Evolutionary conservation across 2,113 vertebrate species (phyloP), one percentile per base, ranked within the genome.

Genomic region (Sus scrofa): DNA sequence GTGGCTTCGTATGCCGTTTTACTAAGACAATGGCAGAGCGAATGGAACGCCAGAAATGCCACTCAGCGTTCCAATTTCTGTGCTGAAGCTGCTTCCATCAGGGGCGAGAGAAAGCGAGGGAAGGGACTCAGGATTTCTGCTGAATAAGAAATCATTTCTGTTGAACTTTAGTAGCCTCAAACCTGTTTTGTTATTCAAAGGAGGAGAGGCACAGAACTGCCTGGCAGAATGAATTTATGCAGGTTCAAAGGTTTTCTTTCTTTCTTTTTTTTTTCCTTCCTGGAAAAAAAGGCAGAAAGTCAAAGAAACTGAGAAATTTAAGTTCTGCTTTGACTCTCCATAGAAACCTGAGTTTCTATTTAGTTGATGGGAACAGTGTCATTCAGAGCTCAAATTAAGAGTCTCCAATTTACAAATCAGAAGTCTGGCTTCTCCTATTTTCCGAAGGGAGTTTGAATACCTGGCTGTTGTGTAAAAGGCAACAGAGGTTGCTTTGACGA

Each of bases 201-300:
- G 92, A 97, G 96, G 84, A 37, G 86, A 88, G 63, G 79, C 95
- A 71, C 67, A 87, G 96, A 91, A 78, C 74, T 92, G 96, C 89
- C 86, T 79, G 92, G 95, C 74, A 91, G 95, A 86, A 91, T 70
- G 71, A 86, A 78, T 92, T 95, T 78, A 84, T 52, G 60, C 71
- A 94, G 94, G 95, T 94, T 98, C 96, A 97, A 97, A 97, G 96
- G 68, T 58, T 86, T n/a, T n/a, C n/a, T n/a, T n/a, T n/a, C n/a
- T n/a, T n/a, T n/a, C n/a, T n/a, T 94, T 74, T 78, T 14, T 50
- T 44, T 44, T 44, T 44, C 8, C 8, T 44, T 94, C 74, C 74
- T 14, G 39, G n/a, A 2, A 15, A 44, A 84, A 81, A 50, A 50
- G 56, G 75, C 92, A 95, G 89, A 84, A 95, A 97, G 97, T 89